phyloP scores from a whole-genome alignment of 2,888 invertebrate species.

The Hemistola chrysoprasaria region DNA sequence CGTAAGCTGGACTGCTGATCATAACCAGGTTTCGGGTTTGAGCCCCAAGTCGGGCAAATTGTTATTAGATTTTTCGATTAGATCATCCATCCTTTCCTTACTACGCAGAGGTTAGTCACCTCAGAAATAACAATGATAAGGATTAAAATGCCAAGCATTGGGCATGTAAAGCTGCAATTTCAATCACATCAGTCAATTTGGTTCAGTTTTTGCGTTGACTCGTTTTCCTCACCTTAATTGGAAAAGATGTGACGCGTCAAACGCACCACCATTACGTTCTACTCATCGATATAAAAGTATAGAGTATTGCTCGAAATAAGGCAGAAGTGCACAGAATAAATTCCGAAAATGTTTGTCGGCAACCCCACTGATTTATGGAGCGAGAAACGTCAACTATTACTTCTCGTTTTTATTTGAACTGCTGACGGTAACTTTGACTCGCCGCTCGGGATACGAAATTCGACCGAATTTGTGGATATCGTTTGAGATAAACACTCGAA shows the following conservation, averaged over 20 bases:
- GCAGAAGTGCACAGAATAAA: slow-evolving; percentile 56
- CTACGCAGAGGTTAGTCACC: too few species aligned
- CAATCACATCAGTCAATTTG: slow-evolving; percentile 21
- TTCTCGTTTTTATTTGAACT: slow-evolving; percentile 63
- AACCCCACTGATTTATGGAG: slow-evolving; percentile 70
- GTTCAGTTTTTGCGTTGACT: slow-evolving; percentile 22
- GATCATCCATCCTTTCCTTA: too few species aligned
- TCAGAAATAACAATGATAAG: slow-evolving; percentile 3
- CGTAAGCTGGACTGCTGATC: too few species aligned
- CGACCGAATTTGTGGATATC: slow-evolving; percentile 33
- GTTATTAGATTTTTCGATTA: too few species aligned
- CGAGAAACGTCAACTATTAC: slow-evolving; percentile 69
- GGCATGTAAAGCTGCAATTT: slow-evolving; percentile 21
- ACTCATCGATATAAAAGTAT: slow-evolving; percentile 14
- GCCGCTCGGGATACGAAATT: slow-evolving; percentile 48
- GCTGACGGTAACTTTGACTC: slow-evolving; percentile 59
- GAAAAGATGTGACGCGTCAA: slow-evolving; percentile 23
- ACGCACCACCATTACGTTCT: slow-evolving; percentile 27
- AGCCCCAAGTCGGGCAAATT: too few species aligned
- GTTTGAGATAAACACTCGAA: slow-evolving; percentile 22
- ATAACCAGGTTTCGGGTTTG: too few species aligned
- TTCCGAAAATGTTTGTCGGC: slow-evolving; percentile 66
- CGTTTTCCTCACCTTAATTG: slow-evolving; percentile 25
- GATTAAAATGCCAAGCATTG: slow-evolving; percentile 4
- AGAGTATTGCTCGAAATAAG: slow-evolving; percentile 29